Conservation (phyloP, 2,797 vertebrate species). For the Craterocephalus amniculus region DNA sequence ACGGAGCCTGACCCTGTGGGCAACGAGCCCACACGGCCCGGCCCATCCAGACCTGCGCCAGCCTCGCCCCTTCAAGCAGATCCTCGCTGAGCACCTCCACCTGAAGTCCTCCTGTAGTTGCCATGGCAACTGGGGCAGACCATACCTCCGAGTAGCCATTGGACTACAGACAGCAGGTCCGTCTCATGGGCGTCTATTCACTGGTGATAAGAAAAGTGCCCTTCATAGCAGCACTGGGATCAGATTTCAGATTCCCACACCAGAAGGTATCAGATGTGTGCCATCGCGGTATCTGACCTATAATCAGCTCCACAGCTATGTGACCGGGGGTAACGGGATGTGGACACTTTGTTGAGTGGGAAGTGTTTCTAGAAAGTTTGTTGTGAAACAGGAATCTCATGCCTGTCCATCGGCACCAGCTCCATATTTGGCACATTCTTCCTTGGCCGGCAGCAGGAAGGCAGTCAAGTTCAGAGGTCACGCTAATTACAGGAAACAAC, state of each 20-base stretch:
- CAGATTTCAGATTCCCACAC: conserved; percentile 50
- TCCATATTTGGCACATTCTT: background rate
- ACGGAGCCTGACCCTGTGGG: accelerated
- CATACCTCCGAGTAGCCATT: conserved; percentile 40
- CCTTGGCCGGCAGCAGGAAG: background rate
- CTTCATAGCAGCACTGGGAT: conserved; percentile 44
- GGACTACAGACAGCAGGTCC: conserved; percentile 14
- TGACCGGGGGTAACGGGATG: background rate
- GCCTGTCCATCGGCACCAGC: background rate
- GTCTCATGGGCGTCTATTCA: conserved; percentile 11
- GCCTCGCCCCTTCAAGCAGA: conserved; percentile 20
- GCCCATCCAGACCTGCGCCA: background rate
- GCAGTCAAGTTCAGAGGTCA: conserved; percentile 25
- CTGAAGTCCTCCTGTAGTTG: conserved; percentile 58
- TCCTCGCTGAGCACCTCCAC: conserved; percentile 18
- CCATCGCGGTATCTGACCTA: conserved; percentile 25
- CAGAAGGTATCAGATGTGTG: background rate
- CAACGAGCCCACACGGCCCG: background rate
- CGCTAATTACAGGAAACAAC: background rate
- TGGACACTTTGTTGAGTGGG: background rate
- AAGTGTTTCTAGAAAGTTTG: conserved; percentile 34
- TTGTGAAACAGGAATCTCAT: conserved; percentile 47
- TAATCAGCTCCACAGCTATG: conserved; percentile 1
- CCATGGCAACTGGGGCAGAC: conserved; percentile 72
- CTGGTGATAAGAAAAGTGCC: conserved; percentile 38